phyloP scores from a whole-genome alignment of 2,888 invertebrate species.

The Tipula confusa region DNA sequence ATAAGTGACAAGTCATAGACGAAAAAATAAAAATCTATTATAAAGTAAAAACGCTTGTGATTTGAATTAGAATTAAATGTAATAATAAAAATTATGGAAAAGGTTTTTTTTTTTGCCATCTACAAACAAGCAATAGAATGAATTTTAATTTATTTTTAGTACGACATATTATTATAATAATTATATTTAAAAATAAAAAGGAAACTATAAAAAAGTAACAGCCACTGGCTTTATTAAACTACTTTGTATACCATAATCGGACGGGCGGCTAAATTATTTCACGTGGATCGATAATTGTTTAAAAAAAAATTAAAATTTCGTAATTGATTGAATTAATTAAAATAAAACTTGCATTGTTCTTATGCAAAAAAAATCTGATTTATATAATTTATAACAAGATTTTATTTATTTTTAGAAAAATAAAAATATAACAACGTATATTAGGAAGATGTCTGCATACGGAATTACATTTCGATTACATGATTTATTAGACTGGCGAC shows the following conservation, averaged over 20 bases:
- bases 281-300: neutral
- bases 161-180: neutral
- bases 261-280: neutral
- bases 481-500: neutral
- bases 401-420: neutral
- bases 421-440: neutral
- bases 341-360: neutral
- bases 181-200: neutral
- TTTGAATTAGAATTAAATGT: slow-evolving; percentile 6
- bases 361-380: neutral
- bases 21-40: neutral
- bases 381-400: too few species aligned
- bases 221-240: neutral
- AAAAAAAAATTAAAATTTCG: neutral
- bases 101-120: slow-evolving; percentile 15
- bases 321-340: neutral
- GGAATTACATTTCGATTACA: neutral
- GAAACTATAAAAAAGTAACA: neutral
- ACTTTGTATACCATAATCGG: neutral
- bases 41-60: neutral
- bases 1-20: neutral
- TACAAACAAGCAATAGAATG: neutral
- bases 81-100: slow-evolving; percentile 16
- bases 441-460: neutral
- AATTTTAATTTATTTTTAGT: neutral